Evolutionary conservation across 2,888 invertebrate species (phyloP), one percentile per base, ranked within the genome.

Genomic region (Caenorhabditis imperialis): DNA sequence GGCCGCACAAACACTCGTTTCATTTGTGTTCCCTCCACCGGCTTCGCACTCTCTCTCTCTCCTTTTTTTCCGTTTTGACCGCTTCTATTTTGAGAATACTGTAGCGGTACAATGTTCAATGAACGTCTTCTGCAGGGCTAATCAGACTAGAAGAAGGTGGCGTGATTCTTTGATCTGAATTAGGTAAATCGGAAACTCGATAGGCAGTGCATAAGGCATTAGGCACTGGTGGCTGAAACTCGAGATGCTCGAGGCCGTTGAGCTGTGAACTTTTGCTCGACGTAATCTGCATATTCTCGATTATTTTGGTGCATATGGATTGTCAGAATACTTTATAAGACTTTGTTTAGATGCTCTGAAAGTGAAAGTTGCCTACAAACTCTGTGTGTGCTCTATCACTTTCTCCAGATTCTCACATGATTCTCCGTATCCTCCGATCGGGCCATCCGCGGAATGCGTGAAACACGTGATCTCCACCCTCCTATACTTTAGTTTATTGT

Each of bases 91-190:
- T 37, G 30, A 45, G 35, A 33, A 40, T 60, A 60, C 58, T 47
- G 58, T 58, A 58, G 47, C 35, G 20, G 10, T 20, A 25, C 61
- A 61, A 61, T 61, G 51, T 44, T 51, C 51, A 51, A 16, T 44
- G 61, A 51, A 61, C 61, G 51, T 45, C 16, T 10, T 7, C 47
- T 57, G 57, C 45, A 27, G 44, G 33, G 30, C 14, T 20, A 42
- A 51, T 20, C 23, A 51, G 42, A 42, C 30, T 42, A 51, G 51
- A 30, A 10, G 10, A 7, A n/a, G 33, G 44, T 51, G 61, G 51
- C 51, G 42, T 61, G 61, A 61, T 61, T 51, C 61, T 61, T 51
- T 51, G 42, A 48, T 51, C 33, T 18, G 45, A 45, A 40, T 27
- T 37, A 2, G 7, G 47, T 23, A 47, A 25, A 45, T 30, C 25